Evolutionary conservation across 92 coral and sea anemone species (phyloP).

Genomic region (Virgularia gustaviana): DNA sequence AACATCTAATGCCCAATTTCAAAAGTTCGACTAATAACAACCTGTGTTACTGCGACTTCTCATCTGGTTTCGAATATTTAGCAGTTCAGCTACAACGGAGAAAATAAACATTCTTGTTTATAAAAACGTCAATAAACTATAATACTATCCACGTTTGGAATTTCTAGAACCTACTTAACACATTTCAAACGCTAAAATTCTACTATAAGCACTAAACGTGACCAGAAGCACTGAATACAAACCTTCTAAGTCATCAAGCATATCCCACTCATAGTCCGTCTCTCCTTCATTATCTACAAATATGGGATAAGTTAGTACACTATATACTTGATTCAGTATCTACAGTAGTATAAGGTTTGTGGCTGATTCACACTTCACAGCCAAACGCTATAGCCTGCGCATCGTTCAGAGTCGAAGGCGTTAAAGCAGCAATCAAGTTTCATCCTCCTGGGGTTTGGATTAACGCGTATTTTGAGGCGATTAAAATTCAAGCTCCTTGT

Average conservation of each 20-base stretch:
- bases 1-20: neutral
- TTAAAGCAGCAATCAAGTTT: no score
- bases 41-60: neutral
- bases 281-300: slow-evolving; percentile 1
- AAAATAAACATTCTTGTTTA: neutral
- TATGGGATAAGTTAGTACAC: neutral
- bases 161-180: no score
- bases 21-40: neutral
- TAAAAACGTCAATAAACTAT: neutral
- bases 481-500: no score
- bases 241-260: slow-evolving; percentile 38
- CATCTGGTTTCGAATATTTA: slow-evolving; percentile 54
- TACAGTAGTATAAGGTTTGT: no score
- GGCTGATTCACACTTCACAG: no score
- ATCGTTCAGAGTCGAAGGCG: no score
- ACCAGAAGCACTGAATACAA: neutral
- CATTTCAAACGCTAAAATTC: neutral
- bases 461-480: no score
- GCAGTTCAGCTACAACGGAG: slow-evolving; percentile 61
- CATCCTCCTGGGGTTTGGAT: no score
- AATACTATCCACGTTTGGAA: no score
- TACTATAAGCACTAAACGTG: neutral
- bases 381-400: no score
- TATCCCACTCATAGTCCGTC: slow-evolving; percentile 21
- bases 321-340: no score